A percentile compares a stretch with the other conserved stretches of the same genome.
These are phyloP conservation scores for Blera fallax DNA, from an alignment of 2,888 invertebrate genomes.

Conservation along the genomic window DNA sequence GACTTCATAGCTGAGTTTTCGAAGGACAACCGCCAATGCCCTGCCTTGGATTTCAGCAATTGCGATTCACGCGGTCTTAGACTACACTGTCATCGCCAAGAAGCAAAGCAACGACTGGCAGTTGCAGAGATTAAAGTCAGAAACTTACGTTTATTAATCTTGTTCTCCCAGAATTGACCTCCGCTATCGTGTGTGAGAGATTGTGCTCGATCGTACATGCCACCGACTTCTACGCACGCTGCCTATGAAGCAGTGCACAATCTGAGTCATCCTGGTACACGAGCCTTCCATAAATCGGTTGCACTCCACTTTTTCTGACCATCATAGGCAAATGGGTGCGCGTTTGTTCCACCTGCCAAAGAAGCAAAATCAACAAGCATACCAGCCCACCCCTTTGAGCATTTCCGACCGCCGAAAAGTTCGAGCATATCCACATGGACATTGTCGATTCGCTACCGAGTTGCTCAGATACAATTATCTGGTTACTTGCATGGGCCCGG, in stretches of 20 bases:
- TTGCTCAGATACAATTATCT: no score
- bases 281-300: constrained; percentile 34
- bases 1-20: constrained; percentile 22
- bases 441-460: no score
- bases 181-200: no score
- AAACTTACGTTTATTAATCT: neutral
- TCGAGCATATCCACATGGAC: no score
- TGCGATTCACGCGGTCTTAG: neutral
- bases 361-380: neutral
- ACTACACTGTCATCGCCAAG: constrained; percentile 20
- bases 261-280: constrained; percentile 40
- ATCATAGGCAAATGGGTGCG: neutral
- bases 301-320: neutral
- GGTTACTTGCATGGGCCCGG: no score
- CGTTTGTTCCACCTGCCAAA: neutral
- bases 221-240: neutral
- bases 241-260: constrained; percentile 28
- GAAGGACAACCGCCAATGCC: constrained; percentile 57
- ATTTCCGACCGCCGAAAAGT: neutral
- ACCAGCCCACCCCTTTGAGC: neutral
- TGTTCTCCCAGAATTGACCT: neutral
- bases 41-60: constrained; percentile 56
- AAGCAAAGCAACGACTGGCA: neutral
- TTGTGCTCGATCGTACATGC: neutral
- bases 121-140: neutral